Evolutionary conservation across 2,888 invertebrate genomes (phyloP).

Genomic region (Stenichneumon culpator): DNA sequence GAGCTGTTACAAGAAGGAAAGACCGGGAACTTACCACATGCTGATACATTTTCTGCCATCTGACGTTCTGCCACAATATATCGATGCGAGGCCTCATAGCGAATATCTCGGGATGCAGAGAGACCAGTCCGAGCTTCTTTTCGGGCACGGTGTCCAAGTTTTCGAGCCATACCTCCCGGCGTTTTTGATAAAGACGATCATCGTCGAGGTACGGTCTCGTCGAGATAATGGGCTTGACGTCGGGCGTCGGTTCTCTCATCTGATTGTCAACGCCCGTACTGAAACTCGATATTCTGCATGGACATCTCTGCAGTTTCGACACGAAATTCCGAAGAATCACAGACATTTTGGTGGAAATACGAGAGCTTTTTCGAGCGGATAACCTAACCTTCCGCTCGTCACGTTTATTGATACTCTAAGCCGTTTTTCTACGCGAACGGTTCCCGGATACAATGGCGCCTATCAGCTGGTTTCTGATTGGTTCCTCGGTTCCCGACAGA

Average conservation of each 20-base stretch:
- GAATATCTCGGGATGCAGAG: constrained; percentile 96
- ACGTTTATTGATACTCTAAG: constrained; percentile 3
- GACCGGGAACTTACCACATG: constrained; percentile 87
- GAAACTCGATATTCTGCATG: constrained; percentile 71
- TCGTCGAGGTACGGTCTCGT: constrained; percentile 73
- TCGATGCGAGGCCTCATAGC: constrained; percentile 94
- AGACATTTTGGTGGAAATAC: constrained; percentile 72
- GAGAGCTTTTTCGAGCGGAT: background rate
- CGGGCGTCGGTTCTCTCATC: constrained; percentile 3
- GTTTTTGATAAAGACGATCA: constrained; percentile 86
- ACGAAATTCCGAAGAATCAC: constrained; percentile 75
- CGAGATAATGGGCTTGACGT: constrained; percentile 83
- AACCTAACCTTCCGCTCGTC: constrained; percentile 38
- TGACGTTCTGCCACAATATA: constrained; percentile 93
- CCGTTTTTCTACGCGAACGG: background rate
- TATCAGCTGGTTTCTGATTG: background rate
- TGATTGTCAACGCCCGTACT: constrained; percentile 68
- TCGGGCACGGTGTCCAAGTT: constrained; percentile 92
- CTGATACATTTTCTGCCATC: constrained; percentile 94
- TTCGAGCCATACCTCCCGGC: constrained; percentile 95
- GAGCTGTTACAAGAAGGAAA: too few species aligned
- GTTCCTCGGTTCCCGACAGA: background rate
- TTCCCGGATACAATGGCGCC: background rate
- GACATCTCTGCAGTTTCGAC: constrained; percentile 68
- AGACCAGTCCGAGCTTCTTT: constrained; percentile 93